Base-by-base conservation (phyloP, 2,113 vertebrate species). In the Melanocharis versteri region DNA sequence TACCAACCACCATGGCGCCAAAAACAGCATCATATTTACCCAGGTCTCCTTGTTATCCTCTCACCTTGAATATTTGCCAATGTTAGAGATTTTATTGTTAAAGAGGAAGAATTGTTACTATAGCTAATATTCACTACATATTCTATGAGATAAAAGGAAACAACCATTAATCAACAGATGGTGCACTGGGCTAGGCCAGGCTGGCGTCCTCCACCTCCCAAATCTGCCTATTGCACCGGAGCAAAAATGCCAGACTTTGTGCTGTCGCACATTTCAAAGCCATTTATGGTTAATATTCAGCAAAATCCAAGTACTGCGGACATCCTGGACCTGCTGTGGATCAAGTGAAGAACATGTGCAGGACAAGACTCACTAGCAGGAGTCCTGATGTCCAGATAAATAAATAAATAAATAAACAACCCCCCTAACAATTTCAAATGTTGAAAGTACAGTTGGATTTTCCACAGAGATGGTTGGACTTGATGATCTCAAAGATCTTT, bases 21-120 rank as follows among this genome's bases (percentile, higher is more conserved):
- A 24, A 8, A 50, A 1, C 24, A 62, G 10, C 39, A 65, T 26
- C 7, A 0, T 42, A 11, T 54, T 48, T 24, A n/a, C 27, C 4
- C 65, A 54, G 39, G 8, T 2, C 61, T 75, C 64, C 24, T 73
- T 56, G 21, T 19, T n/a, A 9, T 62, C 47, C 7, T 44, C n/a
- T 73, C 56, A 60, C 22, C n/a, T n/a, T 31, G 17, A 51, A 21
- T 88, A 65, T 86, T 77, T 62, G 53, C 9, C 11, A 23, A 0
- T n/a, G 24, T 35, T 23, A 75, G 72, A 70, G 18, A 14, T 76
- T 93, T 90, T 56, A 20, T 73, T 71, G 30, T 66, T 56, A 61
- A 79, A 79, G 15, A 1, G 28, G 14, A 71, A 84, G 6, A 70
- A 50, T 3, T 64, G 5, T 56, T 57, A 20, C 65, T 30, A 5